A percentile compares a stretch with the other conserved stretches of the same genome.
Evolutionary conservation across 2,113 vertebrate genomes (phyloP).

Genomic region (Calyptomena viridis): DNA sequence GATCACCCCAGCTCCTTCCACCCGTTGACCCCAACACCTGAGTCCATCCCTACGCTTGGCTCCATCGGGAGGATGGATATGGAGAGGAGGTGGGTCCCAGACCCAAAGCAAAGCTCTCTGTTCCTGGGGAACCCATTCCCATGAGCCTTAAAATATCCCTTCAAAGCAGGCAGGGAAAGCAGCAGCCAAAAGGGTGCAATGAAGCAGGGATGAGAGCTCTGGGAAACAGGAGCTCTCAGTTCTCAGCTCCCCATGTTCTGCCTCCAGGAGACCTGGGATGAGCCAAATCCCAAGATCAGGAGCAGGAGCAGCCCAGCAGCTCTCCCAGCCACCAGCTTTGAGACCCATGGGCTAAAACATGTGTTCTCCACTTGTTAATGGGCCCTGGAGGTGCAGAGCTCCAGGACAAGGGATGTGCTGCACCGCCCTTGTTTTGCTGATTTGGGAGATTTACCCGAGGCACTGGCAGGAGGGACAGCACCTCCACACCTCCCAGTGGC

Average conservation of each 20-base stretch:
- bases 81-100: neutral
- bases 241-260: neutral
- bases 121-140: neutral
- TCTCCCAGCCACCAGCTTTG: neutral
- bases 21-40: fast-evolving
- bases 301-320: neutral
- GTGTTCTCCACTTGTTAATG: fast-evolving
- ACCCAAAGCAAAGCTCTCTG: neutral
- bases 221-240: neutral
- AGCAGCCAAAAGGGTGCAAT: neutral
- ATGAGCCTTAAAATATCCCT: neutral
- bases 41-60: fast-evolving
- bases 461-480: neutral
- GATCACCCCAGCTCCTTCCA: neutral
- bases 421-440: neutral
- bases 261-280: neutral
- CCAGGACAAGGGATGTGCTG: neutral
- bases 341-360: fast-evolving
- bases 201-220: neutral
- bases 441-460: neutral
- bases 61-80: neutral
- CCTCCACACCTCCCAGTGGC: neutral
- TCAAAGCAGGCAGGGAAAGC: neutral
- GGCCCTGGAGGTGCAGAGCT: neutral
- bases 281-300: neutral